Percentiles rank a stretch among this genome's conserved stretches.
These are phyloP conservation scores for Eupithecia abbreviata DNA, from an alignment of 2,888 invertebrate species.

Conservation along the genomic window DNA sequence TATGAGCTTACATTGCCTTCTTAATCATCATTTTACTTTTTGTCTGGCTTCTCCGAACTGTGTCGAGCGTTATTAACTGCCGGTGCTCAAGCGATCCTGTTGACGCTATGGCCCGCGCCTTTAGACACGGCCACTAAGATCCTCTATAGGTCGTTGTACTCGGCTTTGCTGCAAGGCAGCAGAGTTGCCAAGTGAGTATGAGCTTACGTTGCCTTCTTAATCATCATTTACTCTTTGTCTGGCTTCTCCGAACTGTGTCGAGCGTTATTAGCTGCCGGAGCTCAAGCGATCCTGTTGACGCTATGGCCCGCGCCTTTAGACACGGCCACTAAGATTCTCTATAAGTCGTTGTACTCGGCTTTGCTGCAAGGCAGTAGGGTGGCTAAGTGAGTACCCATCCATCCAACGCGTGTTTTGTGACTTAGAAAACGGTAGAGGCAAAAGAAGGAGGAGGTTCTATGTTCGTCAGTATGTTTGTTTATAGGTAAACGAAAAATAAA, in stretches of 20 bases:
- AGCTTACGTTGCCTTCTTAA: background rate
- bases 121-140: conserved; percentile 97
- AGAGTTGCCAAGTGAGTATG: conserved; percentile 88
- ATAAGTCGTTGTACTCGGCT: conserved; percentile 95
- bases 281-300: conserved; percentile 95
- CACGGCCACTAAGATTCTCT: conserved; percentile 94
- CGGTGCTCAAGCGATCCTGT: conserved; percentile 96
- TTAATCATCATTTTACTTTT: background rate
- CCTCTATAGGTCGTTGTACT: conserved; percentile 93
- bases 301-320: conserved; percentile 98
- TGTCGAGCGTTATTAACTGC: conserved; percentile 91
- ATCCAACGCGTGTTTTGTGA: too few relatives aligned
- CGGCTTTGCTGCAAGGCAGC: conserved; percentile 93
- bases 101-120: conserved; percentile 97
- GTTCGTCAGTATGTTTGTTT: too few relatives aligned
- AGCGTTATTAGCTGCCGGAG: conserved; percentile 92
- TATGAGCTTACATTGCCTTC: conserved; percentile 10
- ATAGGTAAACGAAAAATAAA: too few relatives aligned
- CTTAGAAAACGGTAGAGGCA: too few relatives aligned
- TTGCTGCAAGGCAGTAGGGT: conserved; percentile 92
- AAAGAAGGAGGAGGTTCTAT: too few relatives aligned
- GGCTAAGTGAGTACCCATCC: conserved; percentile 84
- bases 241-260: conserved; percentile 90
- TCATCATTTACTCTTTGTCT: background rate
- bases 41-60: conserved; percentile 86